A percentile compares a stretch with the other conserved stretches of the same genome.
phyloP scores from a whole-genome alignment of 2,113 vertebrate genomes.

The Anarhynchus alexandrinus region DNA sequence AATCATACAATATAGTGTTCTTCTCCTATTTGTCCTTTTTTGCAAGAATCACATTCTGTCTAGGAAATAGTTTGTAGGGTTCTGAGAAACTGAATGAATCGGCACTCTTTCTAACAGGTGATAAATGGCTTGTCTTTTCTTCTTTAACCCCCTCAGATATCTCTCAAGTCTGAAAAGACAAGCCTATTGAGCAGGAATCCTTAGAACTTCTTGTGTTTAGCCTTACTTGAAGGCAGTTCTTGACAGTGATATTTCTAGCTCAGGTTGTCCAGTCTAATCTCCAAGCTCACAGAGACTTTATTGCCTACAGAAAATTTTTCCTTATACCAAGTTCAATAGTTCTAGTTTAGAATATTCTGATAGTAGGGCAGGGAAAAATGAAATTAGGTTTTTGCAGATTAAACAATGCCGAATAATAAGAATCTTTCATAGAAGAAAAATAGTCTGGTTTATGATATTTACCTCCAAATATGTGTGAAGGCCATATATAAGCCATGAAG shows the following conservation, averaged over 20 bases:
- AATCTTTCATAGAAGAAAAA: neutral
- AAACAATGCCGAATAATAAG: neutral
- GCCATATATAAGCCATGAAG: neutral
- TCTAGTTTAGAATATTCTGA: neutral
- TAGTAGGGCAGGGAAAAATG: neutral
- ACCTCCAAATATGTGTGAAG: neutral
- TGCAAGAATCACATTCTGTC: neutral
- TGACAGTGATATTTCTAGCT: neutral
- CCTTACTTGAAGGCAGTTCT: neutral
- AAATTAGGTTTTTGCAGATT: neutral
- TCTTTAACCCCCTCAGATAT: neutral
- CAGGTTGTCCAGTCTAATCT: neutral
- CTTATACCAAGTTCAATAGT: neutral
- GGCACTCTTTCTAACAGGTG: neutral
- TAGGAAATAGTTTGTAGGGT: neutral
- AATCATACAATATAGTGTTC: neutral
- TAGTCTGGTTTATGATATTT: neutral
- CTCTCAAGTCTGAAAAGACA: neutral
- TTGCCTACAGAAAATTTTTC: neutral
- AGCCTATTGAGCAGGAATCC: neutral
- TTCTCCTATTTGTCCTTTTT: neutral
- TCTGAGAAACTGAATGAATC: neutral
- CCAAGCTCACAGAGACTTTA: neutral
- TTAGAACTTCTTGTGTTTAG: neutral
- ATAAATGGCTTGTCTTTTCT: neutral